Conservation (phyloP, 2,888 invertebrate genomes). For the Copidosoma aretas region DNA sequence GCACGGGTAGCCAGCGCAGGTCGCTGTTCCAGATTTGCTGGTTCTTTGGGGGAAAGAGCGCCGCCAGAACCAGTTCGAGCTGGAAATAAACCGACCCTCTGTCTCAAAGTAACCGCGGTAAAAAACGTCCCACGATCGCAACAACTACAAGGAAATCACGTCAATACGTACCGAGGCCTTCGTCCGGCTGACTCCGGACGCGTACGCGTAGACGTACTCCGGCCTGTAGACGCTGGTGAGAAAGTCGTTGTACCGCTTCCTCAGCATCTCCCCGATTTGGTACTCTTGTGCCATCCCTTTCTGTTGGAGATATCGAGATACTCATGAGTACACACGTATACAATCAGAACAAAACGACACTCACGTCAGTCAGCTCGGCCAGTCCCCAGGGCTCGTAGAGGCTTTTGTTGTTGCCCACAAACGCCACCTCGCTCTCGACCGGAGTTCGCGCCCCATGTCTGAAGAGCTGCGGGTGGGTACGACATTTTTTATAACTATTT, state of each 20-base stretch:
- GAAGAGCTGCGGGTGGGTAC: constrained; percentile 61
- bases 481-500: neutral
- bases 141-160: too few relatives aligned
- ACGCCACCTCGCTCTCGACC: constrained; percentile 12
- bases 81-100: too few relatives aligned
- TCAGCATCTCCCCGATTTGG: constrained; percentile 45
- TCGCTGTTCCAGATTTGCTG: constrained; percentile 43
- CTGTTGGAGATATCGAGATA: constrained; percentile 32
- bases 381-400: constrained; percentile 66
- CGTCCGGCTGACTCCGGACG: constrained; percentile 45
- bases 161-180: too few relatives aligned
- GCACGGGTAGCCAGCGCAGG: constrained; percentile 46
- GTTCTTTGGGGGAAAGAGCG: constrained; percentile 43
- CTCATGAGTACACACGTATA: too few relatives aligned
- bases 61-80: constrained; percentile 47
- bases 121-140: too few relatives aligned
- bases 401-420: constrained; percentile 55
- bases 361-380: constrained; percentile 66
- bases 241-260: constrained; percentile 45
- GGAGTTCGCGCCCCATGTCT: constrained; percentile 61
- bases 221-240: constrained; percentile 43
- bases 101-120: too few relatives aligned
- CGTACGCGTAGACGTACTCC: constrained; percentile 43
- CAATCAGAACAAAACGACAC: constrained; percentile 26
- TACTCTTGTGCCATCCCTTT: constrained; percentile 48